Evolutionary conservation across 2,888 invertebrate species (phyloP), one percentile per base, ranked within the genome.

Genomic region (Aporophyla nigra): DNA sequence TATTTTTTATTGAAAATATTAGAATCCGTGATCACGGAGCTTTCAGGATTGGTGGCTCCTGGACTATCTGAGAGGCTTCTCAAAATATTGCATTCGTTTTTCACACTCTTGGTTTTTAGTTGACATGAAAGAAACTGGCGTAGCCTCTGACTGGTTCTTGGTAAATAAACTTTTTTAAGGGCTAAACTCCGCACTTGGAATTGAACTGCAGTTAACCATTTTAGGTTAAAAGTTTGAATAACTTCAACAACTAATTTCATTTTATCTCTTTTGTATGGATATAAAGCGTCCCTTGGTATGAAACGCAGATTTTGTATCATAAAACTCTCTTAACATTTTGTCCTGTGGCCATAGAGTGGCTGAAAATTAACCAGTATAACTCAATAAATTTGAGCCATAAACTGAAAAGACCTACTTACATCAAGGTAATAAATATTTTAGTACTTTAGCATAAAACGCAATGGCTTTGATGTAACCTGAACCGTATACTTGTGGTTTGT

Each of bases 331-430:
- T 12, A 51, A 61, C 10, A 53, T 73, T 73, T 73, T 68, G 73
- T 71, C 61, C 49, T 53, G 43, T 24, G 53, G 12, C 24, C n/a
- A 53, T 69, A 65, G 78, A 68, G 10, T 12, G 16, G 27, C 68
- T 63, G 61, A 63, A 3, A 71, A 61, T 46, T 65, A 70, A 62
- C 43, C 70, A 66, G n/a, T 27, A 21, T 4, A n/a, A n/a, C 46
- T 51, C 12, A 69, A 71, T 62, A 73, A 71, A 58, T 71, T 59
- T 56, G 9, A 62, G 51, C 14, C 53, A 68, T 75, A 75, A 72
- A 70, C 53, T 40, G 5, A 71, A 21, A 14, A 27, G 9, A 58
- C 5, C 9, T 68, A 53, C 5, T 6, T 68, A 46, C 14, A 33
- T 61, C 12, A 59, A 43, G 43, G 69, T 14, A 33, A 43, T 16